Percentiles rank a stretch among this genome's conserved stretches.
Conservation (phyloP, 2,888 invertebrate genomes). For the Patella pellucida region DNA sequence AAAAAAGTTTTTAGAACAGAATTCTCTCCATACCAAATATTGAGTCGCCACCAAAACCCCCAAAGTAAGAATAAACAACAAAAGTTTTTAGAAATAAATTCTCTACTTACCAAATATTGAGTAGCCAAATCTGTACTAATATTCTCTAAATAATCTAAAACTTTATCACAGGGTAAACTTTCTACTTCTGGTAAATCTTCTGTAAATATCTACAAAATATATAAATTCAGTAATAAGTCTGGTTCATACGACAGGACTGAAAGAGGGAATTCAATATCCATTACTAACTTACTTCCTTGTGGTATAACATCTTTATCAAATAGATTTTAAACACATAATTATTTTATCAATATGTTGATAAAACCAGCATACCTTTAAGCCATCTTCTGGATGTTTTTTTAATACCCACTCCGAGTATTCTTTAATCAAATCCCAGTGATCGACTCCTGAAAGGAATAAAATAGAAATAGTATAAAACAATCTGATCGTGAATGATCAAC, state of each 20-base stretch:
- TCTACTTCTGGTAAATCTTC: slow-evolving; percentile 89
- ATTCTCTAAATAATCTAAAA: slow-evolving; percentile 90
- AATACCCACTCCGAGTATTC: slow-evolving; percentile 96
- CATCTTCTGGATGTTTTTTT: slow-evolving; percentile 87
- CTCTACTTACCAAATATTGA: slow-evolving; percentile 81
- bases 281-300: too few species aligned
- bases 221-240: neutral
- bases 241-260: too few species aligned
- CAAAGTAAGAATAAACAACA: too few species aligned
- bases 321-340: neutral
- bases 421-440: slow-evolving; percentile 88
- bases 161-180: slow-evolving; percentile 86
- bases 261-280: too few species aligned
- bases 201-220: slow-evolving; percentile 79
- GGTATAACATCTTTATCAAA: neutral
- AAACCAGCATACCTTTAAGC: slow-evolving; percentile 76
- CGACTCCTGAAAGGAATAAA: slow-evolving; percentile 75
- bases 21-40: too few species aligned
- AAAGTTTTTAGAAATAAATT: too few species aligned
- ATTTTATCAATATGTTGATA: too few species aligned
- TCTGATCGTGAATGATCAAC: too few species aligned
- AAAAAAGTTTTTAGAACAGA: too few species aligned
- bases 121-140: slow-evolving; percentile 84
- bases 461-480: slow-evolving; percentile 26
- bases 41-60: too few species aligned